Conservation (phyloP, 2,113 vertebrate species). For the Tenebrosternarchus preto region DNA sequence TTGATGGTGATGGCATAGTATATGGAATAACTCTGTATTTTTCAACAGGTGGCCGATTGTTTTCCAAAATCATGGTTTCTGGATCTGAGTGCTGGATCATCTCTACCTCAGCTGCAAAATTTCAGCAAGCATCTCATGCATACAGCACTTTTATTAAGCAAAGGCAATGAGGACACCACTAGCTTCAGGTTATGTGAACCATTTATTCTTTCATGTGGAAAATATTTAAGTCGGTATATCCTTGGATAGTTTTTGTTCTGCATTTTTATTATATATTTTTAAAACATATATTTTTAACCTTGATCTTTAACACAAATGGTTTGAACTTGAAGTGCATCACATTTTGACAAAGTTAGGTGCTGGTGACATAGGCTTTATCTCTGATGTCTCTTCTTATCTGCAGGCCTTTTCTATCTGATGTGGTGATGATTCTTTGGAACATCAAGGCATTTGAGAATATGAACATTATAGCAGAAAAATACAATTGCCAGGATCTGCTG, state of each 20-base stretch:
- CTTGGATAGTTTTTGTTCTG: background rate
- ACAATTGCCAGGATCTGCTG: conserved; percentile 76
- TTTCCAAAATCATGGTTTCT: conserved; percentile 84
- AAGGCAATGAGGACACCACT: conserved; percentile 61
- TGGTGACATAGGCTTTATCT: background rate
- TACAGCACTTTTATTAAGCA: conserved; percentile 69
- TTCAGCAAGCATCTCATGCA: conserved; percentile 83
- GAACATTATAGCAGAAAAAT: conserved; percentile 76
- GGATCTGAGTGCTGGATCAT: conserved; percentile 64
- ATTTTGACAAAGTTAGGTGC: background rate
- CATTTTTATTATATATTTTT: background rate
- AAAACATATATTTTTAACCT: background rate
- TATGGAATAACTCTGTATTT: background rate
- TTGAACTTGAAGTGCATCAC: background rate
- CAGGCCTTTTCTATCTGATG: conserved; percentile 79
- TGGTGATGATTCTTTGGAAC: conserved; percentile 79
- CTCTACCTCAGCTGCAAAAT: conserved; percentile 79
- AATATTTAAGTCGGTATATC: background rate
- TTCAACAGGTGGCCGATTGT: conserved; percentile 75
- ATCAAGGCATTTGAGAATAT: conserved; percentile 79
- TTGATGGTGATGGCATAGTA: background rate
- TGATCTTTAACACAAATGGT: background rate
- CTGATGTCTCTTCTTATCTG: conserved; percentile 34
- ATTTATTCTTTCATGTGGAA: background rate
- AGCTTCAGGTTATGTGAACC: conserved; percentile 59